Evolutionary conservation across 2,113 vertebrate species (phyloP), one percentile per base, ranked within the genome.

Genomic region (Centropus bengalensis): DNA sequence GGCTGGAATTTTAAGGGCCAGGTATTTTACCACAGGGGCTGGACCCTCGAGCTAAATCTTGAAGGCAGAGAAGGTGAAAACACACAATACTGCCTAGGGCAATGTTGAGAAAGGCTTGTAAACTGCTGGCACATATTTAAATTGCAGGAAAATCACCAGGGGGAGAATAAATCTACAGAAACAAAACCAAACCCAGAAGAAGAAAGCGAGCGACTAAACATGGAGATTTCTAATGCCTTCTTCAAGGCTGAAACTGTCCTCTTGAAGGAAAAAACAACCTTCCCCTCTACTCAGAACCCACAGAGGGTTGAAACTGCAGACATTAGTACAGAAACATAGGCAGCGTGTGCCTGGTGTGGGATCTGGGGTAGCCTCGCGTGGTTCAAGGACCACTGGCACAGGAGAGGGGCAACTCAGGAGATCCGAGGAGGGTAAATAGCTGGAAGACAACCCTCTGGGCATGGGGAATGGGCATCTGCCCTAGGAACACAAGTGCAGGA

Each of bases 91-190:
- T 70, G 92, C 89, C 94, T 88, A 79, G 3, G 45, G 91, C 60
- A 45, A 89, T 32, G 0, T 64, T 5, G 20, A 20, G 33, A 85
- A 88, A 90, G 83, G 68, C 93, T 96, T 94, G 73, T 96, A 95
- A 96, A 95, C 78, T 74, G 69, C 89, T 44, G 42, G 78, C 32
- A 67, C 49, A 2, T 94, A 96, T 96, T 96, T 96, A 96, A 96
- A 95, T 96, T 3, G 38, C 75, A 89, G 77, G 56, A 27, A 92
- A 96, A 94, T 87, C 89, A 92, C 62, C 38, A 5, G 36, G 27
- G 64, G 86, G 66, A 38, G 45, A 91, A 95, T 87, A 90, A 91
- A 94, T 88, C 76, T 74, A 64, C 80, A 71, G 84, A 93, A 42
- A 0, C 54, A 66, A 80, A 96, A 86, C 56, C 47, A 52, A 89